Evolutionary conservation across 2,888 invertebrate genomes (phyloP).

Genomic region (Margaritifera margaritifera): DNA sequence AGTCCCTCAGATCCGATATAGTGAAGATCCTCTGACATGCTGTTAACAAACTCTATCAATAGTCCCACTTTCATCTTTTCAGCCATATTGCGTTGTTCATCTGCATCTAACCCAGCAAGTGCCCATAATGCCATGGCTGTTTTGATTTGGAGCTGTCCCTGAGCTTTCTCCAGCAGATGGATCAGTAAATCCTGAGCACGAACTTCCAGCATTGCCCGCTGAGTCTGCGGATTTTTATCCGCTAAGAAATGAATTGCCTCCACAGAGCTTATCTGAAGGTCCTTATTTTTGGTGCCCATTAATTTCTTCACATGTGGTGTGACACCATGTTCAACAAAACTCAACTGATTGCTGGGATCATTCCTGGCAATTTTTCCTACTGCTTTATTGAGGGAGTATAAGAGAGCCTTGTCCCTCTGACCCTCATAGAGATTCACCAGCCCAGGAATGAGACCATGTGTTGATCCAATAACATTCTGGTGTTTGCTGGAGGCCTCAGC

Average conservation of each 20-base stretch:
- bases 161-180: conserved; percentile 62
- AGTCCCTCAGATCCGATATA: conserved; percentile 70
- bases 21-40: conserved; percentile 67
- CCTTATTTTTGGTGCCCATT: conserved; percentile 55
- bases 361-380: conserved; percentile 55
- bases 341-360: conserved; percentile 61
- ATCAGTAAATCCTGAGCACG: conserved; percentile 66
- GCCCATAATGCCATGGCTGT: conserved; percentile 71
- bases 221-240: conserved; percentile 63
- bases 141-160: conserved; percentile 62
- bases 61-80: conserved; percentile 65
- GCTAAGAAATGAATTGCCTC: conserved; percentile 65
- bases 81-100: conserved; percentile 66
- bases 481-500: conserved; percentile 52
- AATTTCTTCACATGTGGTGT: conserved; percentile 61
- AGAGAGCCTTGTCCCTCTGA: conserved; percentile 53
- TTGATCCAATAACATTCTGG: conserved; percentile 53
- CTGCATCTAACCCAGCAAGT: conserved; percentile 65
- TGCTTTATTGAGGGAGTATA: conserved; percentile 59
- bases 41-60: conserved; percentile 69
- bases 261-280: conserved; percentile 68
- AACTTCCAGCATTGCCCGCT: conserved; percentile 57
- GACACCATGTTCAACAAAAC: conserved; percentile 62
- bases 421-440: conserved; percentile 60
- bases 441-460: conserved; percentile 71